A percentile compares a stretch with the other conserved stretches of the same genome.
phyloP scores from a whole-genome alignment of 2,888 invertebrate species.

The Phlogophora meticulosa region DNA sequence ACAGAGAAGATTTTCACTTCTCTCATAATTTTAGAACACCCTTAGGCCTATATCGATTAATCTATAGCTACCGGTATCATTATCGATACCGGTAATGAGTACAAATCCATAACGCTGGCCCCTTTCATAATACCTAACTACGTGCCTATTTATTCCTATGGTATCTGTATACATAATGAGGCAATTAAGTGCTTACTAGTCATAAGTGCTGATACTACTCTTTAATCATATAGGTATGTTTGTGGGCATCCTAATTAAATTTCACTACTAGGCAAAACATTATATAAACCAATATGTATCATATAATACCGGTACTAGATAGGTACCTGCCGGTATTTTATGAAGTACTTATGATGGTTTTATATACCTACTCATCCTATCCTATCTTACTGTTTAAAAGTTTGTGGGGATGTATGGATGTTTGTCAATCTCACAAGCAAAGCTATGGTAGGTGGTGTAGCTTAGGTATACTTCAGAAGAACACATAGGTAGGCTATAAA shows the following conservation, averaged over 20 bases:
- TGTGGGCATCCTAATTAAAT: constrained; percentile 6
- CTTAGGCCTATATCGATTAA: neutral
- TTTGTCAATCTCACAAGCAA: too few species aligned
- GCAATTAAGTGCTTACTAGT: constrained; percentile 2
- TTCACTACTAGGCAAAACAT: constrained; percentile 7
- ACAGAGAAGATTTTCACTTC: neutral
- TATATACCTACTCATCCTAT: too few species aligned
- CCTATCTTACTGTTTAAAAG: too few species aligned
- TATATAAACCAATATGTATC: neutral
- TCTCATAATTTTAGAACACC: neutral
- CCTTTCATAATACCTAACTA: constrained; percentile 4
- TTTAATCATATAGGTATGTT: too few species aligned
- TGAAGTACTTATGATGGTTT: too few species aligned
- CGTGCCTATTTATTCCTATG: neutral
- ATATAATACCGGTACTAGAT: neutral
- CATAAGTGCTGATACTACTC: too few species aligned
- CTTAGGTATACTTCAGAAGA: too few species aligned
- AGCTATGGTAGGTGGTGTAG: too few species aligned
- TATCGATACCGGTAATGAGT: neutral
- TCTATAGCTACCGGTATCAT: neutral
- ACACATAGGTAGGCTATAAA: too few species aligned
- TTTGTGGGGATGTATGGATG: too few species aligned
- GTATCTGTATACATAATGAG: constrained; percentile 7
- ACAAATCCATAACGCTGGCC: neutral
- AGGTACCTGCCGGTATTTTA: too few species aligned